Evolutionary conservation across 1,140 invertebrate genomes (phyloP), one percentile per base, ranked within the genome.

Genomic region (Harlomillsia oculata): DNA sequence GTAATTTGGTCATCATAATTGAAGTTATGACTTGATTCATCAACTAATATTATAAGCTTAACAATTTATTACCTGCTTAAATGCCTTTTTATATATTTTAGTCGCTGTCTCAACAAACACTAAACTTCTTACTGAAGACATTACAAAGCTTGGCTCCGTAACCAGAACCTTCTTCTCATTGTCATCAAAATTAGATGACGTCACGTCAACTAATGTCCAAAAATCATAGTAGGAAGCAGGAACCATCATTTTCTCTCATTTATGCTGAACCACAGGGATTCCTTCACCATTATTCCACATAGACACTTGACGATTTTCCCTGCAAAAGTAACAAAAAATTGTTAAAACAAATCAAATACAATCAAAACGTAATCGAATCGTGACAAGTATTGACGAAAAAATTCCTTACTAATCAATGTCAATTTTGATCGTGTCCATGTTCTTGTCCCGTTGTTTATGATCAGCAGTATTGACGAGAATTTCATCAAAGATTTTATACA

Each of bases 401-500:
- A 25, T 20, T 11, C 9, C 21, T 45, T 18, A 45, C 5, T 82
- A 74, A 74, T 97, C 85, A 61, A 99, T 97, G 62, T 96, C 91
- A 70, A 99, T 85, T 80, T 90, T 97, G 45, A 99, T 97, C 13
- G 79, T 79, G 69, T 91, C 87, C 97, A 99, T 99, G 51, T 81
- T 83, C 2, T 82, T 74, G 75, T 99, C 96, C 60, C 95, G 78
- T 69, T 97, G 93, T 71, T 99, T 99, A 70, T 99, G 99, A 71
- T 99, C 97, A 50, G 97, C 93, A 44, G 97, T 97, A 78, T 99
- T 99, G 0, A 99, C 97, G 59, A 92, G 74, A 65, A 99, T 99
- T 84, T 99, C 97, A 76, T 99, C 97, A 78, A 95, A 99, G 66
- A 99, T 99, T 76, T 99, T 99, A 73, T 98, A 99, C 5, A 99